Base-by-base conservation (phyloP, 2,797 vertebrate genomes). In the Trichosurus vulpecula region DNA sequence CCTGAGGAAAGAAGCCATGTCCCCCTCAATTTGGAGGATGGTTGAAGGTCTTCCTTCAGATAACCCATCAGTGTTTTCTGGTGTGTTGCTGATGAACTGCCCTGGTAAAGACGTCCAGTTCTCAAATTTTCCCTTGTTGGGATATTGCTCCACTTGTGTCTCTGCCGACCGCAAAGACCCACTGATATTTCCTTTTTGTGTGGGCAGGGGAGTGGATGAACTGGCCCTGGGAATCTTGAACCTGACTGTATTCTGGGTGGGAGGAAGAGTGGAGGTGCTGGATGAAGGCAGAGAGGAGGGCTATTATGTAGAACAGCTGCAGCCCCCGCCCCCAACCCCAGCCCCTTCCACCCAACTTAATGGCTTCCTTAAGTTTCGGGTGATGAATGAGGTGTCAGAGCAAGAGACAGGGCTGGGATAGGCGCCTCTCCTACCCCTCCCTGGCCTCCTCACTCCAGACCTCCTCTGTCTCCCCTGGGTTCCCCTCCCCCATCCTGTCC, bases 361-460 rank as follows among this genome's bases (percentile, higher is more conserved):
- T 98, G 92, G 96, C 97, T 98, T 97, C 96, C 97, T 98, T 98
- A 97, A 95, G 97, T 96, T 93, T 94, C 53, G 51, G 95, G 97
- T 97, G 96, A 96, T 97, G 93, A 96, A 97, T 57, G 94, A 0
- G 4, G 91, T 92, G 54, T 97, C 92, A 97, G 97, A 96, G 96
- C 95, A 97, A 96, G 98, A 98, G 98, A 98, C 97, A 96, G 97
- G 96, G 96, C 96, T 96, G 95, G 97, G 97, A 98, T 96, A 98
- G 97, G 97, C 95, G 97, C 94, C 6, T 27, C 95, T 87, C 92
- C 96, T 87, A 87, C 74, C 74, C 74, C 74, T 87, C 74, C 74
- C 41, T 31, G 0, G 91, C 96, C 93, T 92, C 94, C 91, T 54
- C 25, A 54, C 35, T 58, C 95, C 92, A 90, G 81, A 96, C 51